Conservation (phyloP, 2,797 vertebrate genomes). For the Propithecus deckenii region DNA sequence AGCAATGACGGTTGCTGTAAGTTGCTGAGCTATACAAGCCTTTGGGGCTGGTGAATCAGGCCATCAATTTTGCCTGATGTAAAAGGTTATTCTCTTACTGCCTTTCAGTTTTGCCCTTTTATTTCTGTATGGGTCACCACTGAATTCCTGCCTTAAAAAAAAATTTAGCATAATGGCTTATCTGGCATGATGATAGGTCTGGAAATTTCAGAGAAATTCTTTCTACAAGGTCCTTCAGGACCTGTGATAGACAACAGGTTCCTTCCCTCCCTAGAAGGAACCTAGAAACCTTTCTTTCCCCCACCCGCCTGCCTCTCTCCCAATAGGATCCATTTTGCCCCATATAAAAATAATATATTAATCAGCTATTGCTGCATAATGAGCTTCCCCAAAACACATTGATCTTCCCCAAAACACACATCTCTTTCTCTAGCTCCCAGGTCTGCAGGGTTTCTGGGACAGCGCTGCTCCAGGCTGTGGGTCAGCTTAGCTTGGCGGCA, state of each 20-base stretch:
- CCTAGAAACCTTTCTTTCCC: background rate
- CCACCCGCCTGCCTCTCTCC: background rate
- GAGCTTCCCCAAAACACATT: background rate
- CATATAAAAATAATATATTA: background rate
- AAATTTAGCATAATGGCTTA: conserved; percentile 52
- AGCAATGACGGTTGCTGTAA: background rate
- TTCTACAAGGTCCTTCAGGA: conserved; percentile 33
- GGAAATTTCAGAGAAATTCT: conserved; percentile 50
- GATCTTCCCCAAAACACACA: background rate
- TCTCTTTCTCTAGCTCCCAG: background rate
- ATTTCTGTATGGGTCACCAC: conserved; percentile 44
- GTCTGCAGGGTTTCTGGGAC: background rate
- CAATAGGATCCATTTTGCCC: background rate
- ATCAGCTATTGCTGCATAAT: background rate
- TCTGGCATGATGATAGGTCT: conserved; percentile 36
- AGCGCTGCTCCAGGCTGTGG: background rate
- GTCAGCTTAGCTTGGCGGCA: background rate
- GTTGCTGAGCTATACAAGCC: conserved; percentile 29
- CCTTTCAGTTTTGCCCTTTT: conserved; percentile 75
- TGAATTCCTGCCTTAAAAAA: conserved; percentile 66
- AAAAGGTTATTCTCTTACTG: conserved; percentile 70
- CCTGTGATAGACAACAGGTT: background rate
- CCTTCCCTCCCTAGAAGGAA: background rate
- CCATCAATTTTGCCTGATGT: conserved; percentile 63
- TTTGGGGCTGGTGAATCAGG: conserved; percentile 36